Conservation (phyloP, 2,888 invertebrate genomes). For the Camponotus fellah region DNA sequence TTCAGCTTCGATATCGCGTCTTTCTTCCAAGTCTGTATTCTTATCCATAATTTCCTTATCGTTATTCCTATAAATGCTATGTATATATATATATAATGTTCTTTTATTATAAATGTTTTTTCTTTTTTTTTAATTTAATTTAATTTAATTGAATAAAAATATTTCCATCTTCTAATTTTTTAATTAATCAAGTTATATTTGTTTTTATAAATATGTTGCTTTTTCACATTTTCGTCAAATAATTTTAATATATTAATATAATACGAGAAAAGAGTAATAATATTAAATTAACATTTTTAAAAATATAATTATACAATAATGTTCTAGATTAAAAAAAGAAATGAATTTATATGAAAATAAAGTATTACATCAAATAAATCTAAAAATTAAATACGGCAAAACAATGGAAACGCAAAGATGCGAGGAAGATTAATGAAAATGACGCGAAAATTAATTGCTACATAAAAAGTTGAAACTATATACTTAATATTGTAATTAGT, state of each 20-base stretch:
- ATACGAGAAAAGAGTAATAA: neutral
- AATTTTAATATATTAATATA: neutral
- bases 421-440: too few relatives aligned
- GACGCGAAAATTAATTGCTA: too few relatives aligned
- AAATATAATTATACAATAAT: neutral
- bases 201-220: neutral
- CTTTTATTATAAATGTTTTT: neutral
- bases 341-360: neutral
- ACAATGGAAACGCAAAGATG: too few relatives aligned
- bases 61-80: constrained; percentile 8
- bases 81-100: neutral
- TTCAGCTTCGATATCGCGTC: constrained; percentile 2
- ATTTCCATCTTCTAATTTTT: neutral
- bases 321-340: neutral
- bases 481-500: neutral
- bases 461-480: neutral
- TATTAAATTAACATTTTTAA: neutral
- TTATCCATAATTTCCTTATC: neutral
- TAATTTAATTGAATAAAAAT: too few relatives aligned
- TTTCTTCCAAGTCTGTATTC: constrained; percentile 2
- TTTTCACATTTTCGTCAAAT: neutral
- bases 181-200: neutral
- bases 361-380: neutral
- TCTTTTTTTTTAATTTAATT: neutral
- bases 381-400: too few relatives aligned